Percentiles rank a stretch among this genome's conserved stretches.
phyloP scores from a whole-genome alignment of 2,113 vertebrate genomes.

The Albula glossodonta region DNA sequence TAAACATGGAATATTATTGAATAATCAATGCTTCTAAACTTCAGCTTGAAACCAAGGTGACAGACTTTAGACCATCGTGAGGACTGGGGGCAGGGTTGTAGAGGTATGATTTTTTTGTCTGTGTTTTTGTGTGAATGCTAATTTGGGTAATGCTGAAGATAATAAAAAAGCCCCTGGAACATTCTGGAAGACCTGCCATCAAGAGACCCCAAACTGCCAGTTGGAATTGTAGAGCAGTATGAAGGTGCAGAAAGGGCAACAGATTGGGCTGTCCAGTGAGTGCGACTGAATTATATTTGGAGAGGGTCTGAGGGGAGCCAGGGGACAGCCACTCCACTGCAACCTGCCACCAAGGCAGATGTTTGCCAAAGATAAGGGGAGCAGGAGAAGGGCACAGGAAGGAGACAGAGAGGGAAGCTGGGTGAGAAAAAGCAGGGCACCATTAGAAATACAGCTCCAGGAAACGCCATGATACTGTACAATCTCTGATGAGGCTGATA shows the following conservation, averaged over 20 bases:
- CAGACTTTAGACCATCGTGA: background rate
- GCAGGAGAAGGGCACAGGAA: conserved; percentile 32
- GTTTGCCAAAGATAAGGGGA: conserved; percentile 35
- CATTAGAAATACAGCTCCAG: background rate
- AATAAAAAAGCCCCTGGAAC: background rate
- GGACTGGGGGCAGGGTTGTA: background rate
- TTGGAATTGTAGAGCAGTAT: background rate
- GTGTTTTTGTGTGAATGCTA: background rate
- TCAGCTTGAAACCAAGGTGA: conserved; percentile 20
- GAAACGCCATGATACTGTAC: background rate
- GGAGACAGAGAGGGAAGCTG: conserved; percentile 12
- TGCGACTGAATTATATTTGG: conserved; percentile 8
- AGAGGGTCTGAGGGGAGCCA: conserved; percentile 15
- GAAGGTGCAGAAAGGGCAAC: conserved; percentile 1
- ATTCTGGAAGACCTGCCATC: background rate
- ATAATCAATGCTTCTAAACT: conserved; percentile 39
- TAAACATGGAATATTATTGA: conserved; percentile 30
- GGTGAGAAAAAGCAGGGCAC: background rate
- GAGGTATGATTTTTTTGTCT: background rate
- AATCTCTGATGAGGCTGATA: conserved; percentile 3
- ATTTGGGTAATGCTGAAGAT: conserved; percentile 17
- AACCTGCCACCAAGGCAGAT: conserved; percentile 40
- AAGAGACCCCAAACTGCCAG: background rate
- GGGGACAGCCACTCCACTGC: conserved; percentile 28
- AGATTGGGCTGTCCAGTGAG: conserved; percentile 22